Conservation (phyloP, 2,113 vertebrate genomes). For the Pachyramphus minor region DNA sequence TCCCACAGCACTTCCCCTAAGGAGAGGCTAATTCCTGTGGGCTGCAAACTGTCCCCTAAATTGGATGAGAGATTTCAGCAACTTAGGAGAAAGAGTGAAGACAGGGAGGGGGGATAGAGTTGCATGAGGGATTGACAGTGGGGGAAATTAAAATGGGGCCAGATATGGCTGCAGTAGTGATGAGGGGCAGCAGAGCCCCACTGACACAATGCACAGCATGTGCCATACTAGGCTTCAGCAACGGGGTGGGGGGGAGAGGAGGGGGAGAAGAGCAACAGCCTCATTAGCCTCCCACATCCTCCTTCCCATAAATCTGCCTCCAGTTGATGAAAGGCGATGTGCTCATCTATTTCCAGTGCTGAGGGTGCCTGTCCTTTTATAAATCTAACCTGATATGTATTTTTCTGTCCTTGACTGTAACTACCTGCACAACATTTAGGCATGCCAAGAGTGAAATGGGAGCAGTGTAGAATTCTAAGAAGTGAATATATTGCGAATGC, state of each 20-base stretch:
- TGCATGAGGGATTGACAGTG: not conserved
- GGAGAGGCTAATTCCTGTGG: not conserved
- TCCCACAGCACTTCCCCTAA: not conserved
- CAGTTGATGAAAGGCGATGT: not conserved
- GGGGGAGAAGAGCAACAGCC: not conserved
- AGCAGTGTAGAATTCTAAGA: not conserved
- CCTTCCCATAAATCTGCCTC: not conserved
- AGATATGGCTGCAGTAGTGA: accelerated
- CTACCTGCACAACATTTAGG: not conserved
- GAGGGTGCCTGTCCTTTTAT: not conserved
- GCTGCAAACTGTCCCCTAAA: not conserved
- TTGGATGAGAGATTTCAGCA: not conserved
- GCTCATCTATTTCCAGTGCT: not conserved
- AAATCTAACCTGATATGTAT: not conserved
- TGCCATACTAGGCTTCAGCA: not conserved
- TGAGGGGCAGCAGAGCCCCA: not conserved
- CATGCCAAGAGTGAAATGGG: not conserved
- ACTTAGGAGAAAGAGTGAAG: not conserved
- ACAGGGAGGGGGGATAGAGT: not conserved
- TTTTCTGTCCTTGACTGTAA: not conserved
- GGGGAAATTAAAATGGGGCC: not conserved
- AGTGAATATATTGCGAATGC: not conserved
- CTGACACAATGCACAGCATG: not conserved
- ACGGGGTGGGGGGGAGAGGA: not conserved
- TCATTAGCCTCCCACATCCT: not conserved